Conservation (phyloP, 1,140 invertebrate species). For the Bombus consobrinus region DNA sequence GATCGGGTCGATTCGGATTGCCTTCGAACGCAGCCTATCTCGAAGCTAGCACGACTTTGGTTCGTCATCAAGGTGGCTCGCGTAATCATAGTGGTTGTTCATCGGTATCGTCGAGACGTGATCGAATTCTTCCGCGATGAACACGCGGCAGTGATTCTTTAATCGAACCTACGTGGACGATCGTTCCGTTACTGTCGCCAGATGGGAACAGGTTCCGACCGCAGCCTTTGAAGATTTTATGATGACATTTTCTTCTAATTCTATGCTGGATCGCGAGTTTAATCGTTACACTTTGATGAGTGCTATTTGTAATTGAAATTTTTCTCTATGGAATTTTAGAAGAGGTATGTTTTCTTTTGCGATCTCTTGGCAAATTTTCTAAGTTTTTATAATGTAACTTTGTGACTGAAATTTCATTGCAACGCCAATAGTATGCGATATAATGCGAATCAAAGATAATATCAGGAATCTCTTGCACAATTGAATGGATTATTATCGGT, state of each 20-base stretch:
- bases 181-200: neutral
- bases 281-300: neutral
- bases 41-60: constrained; percentile 59
- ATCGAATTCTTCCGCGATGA: constrained; percentile 63
- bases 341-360: too few species aligned
- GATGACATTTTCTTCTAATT: neutral
- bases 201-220: neutral
- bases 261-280: neutral
- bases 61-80: constrained; percentile 69
- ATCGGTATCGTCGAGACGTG: constrained; percentile 77
- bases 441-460: neutral
- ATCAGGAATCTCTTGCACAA: neutral
- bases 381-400: neutral
- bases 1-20: constrained; percentile 54
- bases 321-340: neutral
- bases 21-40: constrained; percentile 27
- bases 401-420: neutral
- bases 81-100: constrained; percentile 79
- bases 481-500: neutral
- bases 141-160: constrained; percentile 49
- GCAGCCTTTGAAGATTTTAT: too few species aligned
- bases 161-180: constrained; percentile 29
- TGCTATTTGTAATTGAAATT: neutral
- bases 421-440: neutral
- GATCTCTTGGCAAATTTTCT: neutral